Evolutionary conservation across 2,113 vertebrate species (phyloP), one percentile per base, ranked within the genome.

Genomic region (Chaenogobius annularis): DNA sequence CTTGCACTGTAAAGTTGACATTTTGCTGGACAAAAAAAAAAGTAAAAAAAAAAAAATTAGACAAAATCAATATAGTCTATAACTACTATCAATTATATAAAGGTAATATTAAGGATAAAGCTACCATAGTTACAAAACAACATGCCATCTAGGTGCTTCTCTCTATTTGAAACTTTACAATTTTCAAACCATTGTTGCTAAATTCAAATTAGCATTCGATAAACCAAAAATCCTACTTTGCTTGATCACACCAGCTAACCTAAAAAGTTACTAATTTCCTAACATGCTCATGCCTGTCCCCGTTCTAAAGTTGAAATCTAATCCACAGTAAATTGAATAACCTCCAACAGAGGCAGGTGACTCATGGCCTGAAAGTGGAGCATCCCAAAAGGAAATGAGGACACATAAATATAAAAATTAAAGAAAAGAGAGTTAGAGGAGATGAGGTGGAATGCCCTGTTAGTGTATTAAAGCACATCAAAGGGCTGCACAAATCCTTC

Each of bases 401-500:
- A 75, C 55, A 78, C 74, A 75, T 78, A 40, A 40, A 40, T 7
- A 40, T 6, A 40, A 40, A 40, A 40, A 9, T 7, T 76, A 74
- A 43, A 80, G 80, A 76, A 43, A 80, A 76, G 78, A 9, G 31
- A 70, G 69, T 61, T 10, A 83, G 79, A 84, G 62, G 62, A 75
- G 72, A 75, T 0, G 69, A 78, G 80, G 82, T 83, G 69, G 82
- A 86, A 77, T 63, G 73, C 70, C 66, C 78, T 78, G 75, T 69
- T 72, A 77, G 72, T 79, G 80, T 72, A 43, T 85, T 78, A 84
- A 87, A 81, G 74, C 78, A 68, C 81, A 80, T 87, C 81, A 88
- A 79, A 85, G 84, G 47, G 69, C 17, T 67, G 61, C 77, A 47
- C 70, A 81, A 84, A 87, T 90, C 83, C 83, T 56, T 76, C 74